These are phyloP conservation scores for Machimus atricapillus DNA, from an alignment of 2,888 invertebrate species.

Conservation along the genomic window DNA sequence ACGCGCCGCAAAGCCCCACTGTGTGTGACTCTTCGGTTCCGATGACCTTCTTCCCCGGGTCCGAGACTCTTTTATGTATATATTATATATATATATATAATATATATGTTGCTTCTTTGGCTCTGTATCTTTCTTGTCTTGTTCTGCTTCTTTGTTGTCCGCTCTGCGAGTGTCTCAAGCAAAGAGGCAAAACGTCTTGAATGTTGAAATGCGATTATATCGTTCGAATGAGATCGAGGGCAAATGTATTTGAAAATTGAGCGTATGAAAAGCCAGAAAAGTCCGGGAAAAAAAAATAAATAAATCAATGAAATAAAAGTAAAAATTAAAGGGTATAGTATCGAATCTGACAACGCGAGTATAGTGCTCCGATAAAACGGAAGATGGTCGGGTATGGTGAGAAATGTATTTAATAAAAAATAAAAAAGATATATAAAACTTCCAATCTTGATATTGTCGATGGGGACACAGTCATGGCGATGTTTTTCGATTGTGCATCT, in stretches of 20 bases:
- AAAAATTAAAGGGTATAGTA: neutral
- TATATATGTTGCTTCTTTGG: neutral
- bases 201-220: conserved; percentile 12
- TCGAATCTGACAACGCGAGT: neutral
- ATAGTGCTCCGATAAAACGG: neutral
- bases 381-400: neutral
- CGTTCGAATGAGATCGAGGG: neutral
- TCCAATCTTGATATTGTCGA: neutral
- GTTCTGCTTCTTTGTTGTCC: conserved; percentile 12
- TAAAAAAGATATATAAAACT: neutral
- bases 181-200: neutral
- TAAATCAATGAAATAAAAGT: neutral
- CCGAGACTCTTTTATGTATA: neutral
- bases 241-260: conserved; percentile 6
- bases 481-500: neutral
- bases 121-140: conserved; percentile 1
- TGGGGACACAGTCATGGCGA: neutral
- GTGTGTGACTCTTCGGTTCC: conserved; percentile 3
- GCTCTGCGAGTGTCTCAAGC: neutral
- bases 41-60: neutral
- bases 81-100: neutral
- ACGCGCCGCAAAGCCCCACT: neutral
- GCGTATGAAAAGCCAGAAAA: neutral
- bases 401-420: neutral
- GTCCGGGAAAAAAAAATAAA: neutral